phyloP scores from a whole-genome alignment of 2,113 vertebrate species.

The Hydropotes inermis region DNA sequence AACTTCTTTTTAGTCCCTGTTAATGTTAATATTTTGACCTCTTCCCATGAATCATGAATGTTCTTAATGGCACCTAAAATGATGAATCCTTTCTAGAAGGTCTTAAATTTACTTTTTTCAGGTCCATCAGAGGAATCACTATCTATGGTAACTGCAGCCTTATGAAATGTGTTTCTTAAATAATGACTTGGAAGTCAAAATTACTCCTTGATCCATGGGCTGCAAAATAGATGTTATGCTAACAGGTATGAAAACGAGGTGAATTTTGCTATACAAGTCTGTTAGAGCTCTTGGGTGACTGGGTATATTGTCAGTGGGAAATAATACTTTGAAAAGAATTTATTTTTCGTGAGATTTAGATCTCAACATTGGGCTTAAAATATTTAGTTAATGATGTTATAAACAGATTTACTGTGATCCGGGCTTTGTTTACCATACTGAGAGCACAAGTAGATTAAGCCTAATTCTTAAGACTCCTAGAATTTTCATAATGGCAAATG shows the following conservation, averaged over 20 bases:
- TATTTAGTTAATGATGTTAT: not conserved
- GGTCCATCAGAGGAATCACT: not conserved
- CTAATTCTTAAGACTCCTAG: not conserved
- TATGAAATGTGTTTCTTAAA: not conserved
- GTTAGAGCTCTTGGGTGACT: not conserved
- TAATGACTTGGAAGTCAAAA: not conserved
- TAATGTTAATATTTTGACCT: not conserved
- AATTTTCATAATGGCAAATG: not conserved
- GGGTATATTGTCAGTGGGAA: not conserved
- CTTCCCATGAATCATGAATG: not conserved
- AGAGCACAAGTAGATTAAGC: not conserved
- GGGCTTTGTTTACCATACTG: not conserved
- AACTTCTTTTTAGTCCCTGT: not conserved
- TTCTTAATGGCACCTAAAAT: not conserved
- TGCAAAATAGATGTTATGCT: not conserved
- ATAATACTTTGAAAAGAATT: not conserved
- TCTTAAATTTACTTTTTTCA: not conserved
- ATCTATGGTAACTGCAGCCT: not conserved
- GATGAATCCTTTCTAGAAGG: not conserved
- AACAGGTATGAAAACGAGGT: not conserved
- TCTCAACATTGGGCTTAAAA: not conserved
- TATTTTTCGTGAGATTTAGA: not conserved
- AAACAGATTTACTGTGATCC: not conserved
- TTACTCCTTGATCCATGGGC: not conserved
- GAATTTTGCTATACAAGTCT: not conserved